A percentile compares a stretch with the other conserved stretches of the same genome.
Conservation (phyloP, 2,888 invertebrate genomes). For the Stratiomys singularior region DNA sequence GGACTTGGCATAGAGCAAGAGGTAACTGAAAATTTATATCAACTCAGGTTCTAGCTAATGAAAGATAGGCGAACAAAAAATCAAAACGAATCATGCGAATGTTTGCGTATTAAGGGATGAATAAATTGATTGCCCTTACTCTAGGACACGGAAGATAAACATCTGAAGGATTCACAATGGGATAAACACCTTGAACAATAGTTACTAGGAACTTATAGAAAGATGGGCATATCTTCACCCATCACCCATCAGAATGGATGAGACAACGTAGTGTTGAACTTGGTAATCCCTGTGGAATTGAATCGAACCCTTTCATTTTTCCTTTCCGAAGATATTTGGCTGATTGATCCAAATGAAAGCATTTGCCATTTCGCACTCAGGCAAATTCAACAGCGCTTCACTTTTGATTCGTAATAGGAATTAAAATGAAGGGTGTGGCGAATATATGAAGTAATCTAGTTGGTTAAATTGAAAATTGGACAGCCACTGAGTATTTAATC, state of each 20-base stretch:
- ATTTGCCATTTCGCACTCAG: not conserved
- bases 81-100: no score
- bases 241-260: not conserved
- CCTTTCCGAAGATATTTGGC: not conserved
- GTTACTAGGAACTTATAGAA: conserved; percentile 29
- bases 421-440: not conserved
- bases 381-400: not conserved
- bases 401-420: not conserved
- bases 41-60: not conserved
- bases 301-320: not conserved
- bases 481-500: not conserved
- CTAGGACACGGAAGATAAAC: conserved; percentile 47
- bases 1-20: no score
- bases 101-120: conserved; percentile 24
- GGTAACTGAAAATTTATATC: not conserved
- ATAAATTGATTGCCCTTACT: conserved; percentile 49
- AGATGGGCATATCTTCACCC: not conserved
- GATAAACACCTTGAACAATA: conserved; percentile 59
- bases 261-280: not conserved
- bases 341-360: not conserved
- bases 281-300: not conserved
- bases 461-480: not conserved
- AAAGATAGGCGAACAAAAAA: not conserved
- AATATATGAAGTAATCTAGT: not conserved
- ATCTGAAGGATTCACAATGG: conserved; percentile 58